Evolutionary conservation across 2,797 vertebrate species (phyloP).

Genomic region (Sebastes variabilis): DNA sequence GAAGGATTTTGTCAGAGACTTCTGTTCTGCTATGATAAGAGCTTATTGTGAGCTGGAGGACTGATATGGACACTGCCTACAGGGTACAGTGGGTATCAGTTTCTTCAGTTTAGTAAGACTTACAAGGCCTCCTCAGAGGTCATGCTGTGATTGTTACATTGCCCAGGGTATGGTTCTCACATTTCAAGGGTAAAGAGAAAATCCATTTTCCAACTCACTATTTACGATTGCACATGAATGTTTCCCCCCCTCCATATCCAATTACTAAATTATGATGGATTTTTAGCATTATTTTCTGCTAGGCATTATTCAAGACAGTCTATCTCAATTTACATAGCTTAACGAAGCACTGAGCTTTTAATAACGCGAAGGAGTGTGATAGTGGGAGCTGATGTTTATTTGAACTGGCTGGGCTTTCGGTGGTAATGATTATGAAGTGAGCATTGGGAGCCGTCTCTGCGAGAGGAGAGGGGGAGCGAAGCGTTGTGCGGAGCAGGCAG

Average conservation of each 20-base stretch:
- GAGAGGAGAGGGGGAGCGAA: slow-evolving; percentile 32
- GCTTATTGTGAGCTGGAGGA: slow-evolving; percentile 63
- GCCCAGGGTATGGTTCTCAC: slow-evolving; percentile 67
- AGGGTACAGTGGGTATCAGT: slow-evolving; percentile 64
- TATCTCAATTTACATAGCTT: slow-evolving; percentile 71
- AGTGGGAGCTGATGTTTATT: slow-evolving; percentile 70
- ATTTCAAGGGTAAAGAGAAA: slow-evolving; percentile 74
- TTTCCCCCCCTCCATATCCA: slow-evolving; percentile 53
- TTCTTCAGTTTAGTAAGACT: slow-evolving; percentile 65
- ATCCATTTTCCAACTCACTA: slow-evolving; percentile 62
- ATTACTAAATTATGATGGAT: slow-evolving; percentile 77
- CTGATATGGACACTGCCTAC: slow-evolving; percentile 64
- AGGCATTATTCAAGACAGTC: slow-evolving; percentile 70
- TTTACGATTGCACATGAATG: slow-evolving; percentile 58
- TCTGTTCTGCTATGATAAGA: slow-evolving; percentile 72
- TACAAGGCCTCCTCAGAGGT: slow-evolving; percentile 70
- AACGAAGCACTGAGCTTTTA: slow-evolving; percentile 72
- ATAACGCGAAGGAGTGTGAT: slow-evolving; percentile 62
- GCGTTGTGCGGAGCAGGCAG: slow-evolving; percentile 68
- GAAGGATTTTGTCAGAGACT: slow-evolving; percentile 62
- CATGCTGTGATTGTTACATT: slow-evolving; percentile 68
- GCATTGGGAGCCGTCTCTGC: slow-evolving; percentile 56
- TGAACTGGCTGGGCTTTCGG: slow-evolving; percentile 71
- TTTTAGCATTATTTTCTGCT: slow-evolving; percentile 66
- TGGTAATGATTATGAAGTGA: slow-evolving; percentile 80